Conservation (phyloP, 2,888 invertebrate genomes). For the Diogma glabrata region DNA sequence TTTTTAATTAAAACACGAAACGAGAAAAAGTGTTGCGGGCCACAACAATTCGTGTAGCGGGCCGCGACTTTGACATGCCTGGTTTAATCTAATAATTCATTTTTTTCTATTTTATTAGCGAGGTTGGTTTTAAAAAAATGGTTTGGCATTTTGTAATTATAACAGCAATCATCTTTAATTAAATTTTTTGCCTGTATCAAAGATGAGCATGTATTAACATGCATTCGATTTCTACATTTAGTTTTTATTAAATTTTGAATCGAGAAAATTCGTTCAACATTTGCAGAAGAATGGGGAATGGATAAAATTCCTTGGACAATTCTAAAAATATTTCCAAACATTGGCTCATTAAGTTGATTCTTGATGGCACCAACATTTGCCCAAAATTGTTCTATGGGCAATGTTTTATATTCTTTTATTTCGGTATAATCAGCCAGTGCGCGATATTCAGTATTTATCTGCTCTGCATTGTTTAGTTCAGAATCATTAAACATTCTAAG, state of each 20-base stretch:
- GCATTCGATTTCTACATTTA: conserved; percentile 12
- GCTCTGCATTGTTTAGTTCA: too few relatives aligned
- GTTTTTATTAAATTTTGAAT: conserved; percentile 14
- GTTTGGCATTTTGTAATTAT: neutral
- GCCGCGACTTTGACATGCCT: too few relatives aligned
- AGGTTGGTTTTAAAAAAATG: too few relatives aligned
- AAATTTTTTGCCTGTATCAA: conserved; percentile 13
- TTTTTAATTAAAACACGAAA: too few relatives aligned
- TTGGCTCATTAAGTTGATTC: conserved; percentile 10
- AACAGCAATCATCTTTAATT: neutral
- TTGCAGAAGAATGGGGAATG: conserved; percentile 13
- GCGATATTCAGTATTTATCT: conserved; percentile 12
- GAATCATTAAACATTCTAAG: too few relatives aligned
- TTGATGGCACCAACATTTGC: conserved; percentile 11
- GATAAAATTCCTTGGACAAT: conserved; percentile 15
- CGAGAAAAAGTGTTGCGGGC: too few relatives aligned
- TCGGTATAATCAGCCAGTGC: conserved; percentile 11
- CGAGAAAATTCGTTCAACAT: conserved; percentile 14
- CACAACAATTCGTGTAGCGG: too few relatives aligned
- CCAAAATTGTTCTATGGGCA: conserved; percentile 13
- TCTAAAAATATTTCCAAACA: conserved; percentile 13
- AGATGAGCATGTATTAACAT: conserved; percentile 6
- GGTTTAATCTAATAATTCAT: too few relatives aligned
- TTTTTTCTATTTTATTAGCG: too few relatives aligned
- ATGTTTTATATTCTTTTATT: conserved; percentile 10